These are phyloP conservation scores for Sinocyclocheilus anshuiensis DNA, from an alignment of 2,113 vertebrate genomes.

Conservation along the genomic window DNA sequence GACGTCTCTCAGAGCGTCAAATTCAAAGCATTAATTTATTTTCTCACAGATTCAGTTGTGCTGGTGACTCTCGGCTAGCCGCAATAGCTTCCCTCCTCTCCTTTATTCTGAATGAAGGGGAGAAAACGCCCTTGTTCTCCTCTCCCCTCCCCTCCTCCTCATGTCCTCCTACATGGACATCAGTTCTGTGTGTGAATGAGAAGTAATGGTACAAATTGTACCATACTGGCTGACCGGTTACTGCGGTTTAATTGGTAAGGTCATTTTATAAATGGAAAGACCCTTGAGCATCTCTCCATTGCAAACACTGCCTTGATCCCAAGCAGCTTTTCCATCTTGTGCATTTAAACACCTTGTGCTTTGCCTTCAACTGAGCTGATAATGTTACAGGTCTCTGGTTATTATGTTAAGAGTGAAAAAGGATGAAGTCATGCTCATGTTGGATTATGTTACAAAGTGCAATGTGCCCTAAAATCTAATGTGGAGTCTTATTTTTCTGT, in stretches of 20 bases:
- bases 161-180: constrained; percentile 45
- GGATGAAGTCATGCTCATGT: constrained; percentile 13
- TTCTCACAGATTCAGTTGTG: constrained; percentile 11
- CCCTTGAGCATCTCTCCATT: not conserved
- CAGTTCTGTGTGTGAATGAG: constrained; percentile 25
- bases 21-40: constrained; percentile 46
- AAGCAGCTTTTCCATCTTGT: not conserved
- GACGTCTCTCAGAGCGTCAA: constrained; percentile 21
- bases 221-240: not conserved
- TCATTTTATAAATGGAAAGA: not conserved
- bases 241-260: not conserved
- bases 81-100: constrained; percentile 49
- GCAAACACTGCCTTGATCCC: not conserved
- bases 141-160: constrained; percentile 49
- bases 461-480: not conserved
- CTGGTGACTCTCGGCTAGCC: constrained; percentile 43
- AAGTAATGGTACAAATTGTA: constrained; percentile 18
- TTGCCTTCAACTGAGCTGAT: not conserved
- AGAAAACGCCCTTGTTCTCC: constrained; percentile 60
- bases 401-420: constrained; percentile 26
- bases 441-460: constrained; percentile 33
- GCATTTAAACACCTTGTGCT: not conserved
- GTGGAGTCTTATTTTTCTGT: not conserved
- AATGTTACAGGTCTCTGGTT: not conserved
- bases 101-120: constrained; percentile 60